Evolutionary conservation across 2,888 invertebrate genomes (phyloP), one percentile per base, ranked within the genome.

Genomic region (Phrixothrix hirtus): DNA sequence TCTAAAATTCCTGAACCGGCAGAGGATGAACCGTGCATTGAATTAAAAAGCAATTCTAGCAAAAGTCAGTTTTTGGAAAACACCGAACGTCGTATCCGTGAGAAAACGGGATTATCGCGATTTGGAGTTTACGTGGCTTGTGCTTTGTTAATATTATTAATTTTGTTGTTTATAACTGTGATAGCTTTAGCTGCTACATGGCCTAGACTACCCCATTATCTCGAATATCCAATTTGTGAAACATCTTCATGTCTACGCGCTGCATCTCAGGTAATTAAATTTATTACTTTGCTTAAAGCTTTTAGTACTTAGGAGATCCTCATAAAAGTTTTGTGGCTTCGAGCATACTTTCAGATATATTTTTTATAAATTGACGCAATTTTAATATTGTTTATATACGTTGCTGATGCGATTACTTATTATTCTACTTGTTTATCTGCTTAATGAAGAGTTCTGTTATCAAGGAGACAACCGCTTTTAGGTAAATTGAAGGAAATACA

Each of bases 161-260:
- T 78, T 25, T 41, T 79, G 25, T 67, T 80, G 36, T 59, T 79
- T 13, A 61, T 81, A 32, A 67, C 76, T 21, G 70, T 81, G 32
- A 63, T 81, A 43, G 71, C 75, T 9, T 65, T 81, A 64, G 70
- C 73, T 7, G 72, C 75, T 10, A 64, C 76, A 10, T 79, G 80
- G 78, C 80, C 80, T 3, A 63, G 63, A n/a, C 67, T 74, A 32
- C 74, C 75, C 1, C 75, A 76, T 56, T 66, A 70, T 45, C 65
- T 67, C 26, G 65, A 69, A 37, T 75, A 71, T 59, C 74, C 76
- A 5, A 70, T 78, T 29, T 81, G 81, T 61, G 67, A 70, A 43
- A 72, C 73, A 11, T 70, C 79, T 0, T 73, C 77, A 5, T 82
- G 81, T 66, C 74, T 81, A 26, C 67, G 73, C 35, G 78, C 78